A percentile compares a stretch with the other conserved stretches of the same genome.
These are phyloP conservation scores for Austrofundulus limnaeus DNA, from an alignment of 2,113 vertebrate genomes.

Conservation along the genomic window DNA sequence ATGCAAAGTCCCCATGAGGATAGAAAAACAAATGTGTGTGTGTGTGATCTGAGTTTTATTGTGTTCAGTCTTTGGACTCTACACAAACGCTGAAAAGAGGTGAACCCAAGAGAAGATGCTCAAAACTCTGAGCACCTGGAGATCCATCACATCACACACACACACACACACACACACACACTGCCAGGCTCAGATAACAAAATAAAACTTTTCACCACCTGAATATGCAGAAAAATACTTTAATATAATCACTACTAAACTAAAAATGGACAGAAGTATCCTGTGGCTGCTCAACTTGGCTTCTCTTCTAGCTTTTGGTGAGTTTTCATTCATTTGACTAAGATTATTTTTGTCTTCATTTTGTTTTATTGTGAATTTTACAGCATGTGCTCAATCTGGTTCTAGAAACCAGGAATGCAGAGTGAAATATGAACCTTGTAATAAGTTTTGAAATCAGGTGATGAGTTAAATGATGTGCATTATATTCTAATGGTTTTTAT, in stretches of 20 bases:
- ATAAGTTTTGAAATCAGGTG: too few relatives aligned
- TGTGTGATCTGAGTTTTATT: conserved; percentile 67
- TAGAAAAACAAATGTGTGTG: not conserved
- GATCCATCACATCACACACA: conserved; percentile 20
- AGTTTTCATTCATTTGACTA: conserved; percentile 23
- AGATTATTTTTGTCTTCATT: not conserved
- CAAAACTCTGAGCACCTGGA: conserved; percentile 43
- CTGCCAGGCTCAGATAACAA: not conserved
- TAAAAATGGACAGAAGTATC: conserved; percentile 40
- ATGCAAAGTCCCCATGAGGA: not conserved
- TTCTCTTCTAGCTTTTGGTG: conserved; percentile 67
- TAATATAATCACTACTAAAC: not conserved
- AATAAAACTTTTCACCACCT: conserved; percentile 2
- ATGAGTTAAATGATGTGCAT: too few relatives aligned
- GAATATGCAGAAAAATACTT: conserved; percentile 42
- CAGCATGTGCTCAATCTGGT: too few relatives aligned
- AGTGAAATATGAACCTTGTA: too few relatives aligned
- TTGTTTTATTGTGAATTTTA: not conserved
- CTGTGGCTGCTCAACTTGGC: conserved; percentile 55
- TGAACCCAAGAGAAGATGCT: conserved; percentile 46
- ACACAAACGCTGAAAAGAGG: conserved; percentile 64
- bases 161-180: not conserved
- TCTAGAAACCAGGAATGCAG: too few relatives aligned
- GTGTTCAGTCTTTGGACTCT: conserved; percentile 75
- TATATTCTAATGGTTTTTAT: too few relatives aligned